Evolutionary conservation across 2,888 invertebrate species (phyloP), one percentile per base, ranked within the genome.

Genomic region (Athripsodes cinereus): DNA sequence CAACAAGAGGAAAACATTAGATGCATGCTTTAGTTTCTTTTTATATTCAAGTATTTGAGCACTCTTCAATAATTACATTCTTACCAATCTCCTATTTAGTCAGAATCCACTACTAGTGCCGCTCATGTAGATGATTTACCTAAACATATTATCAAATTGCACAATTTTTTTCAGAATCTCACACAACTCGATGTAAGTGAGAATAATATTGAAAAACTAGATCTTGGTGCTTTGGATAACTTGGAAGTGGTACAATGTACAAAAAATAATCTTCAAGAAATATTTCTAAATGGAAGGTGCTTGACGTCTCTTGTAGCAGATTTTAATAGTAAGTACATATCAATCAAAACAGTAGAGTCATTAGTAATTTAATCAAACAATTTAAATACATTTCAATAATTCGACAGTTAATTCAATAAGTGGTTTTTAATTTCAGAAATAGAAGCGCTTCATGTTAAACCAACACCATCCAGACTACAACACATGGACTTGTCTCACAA

Each of bases 151-250:
- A n/a, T n/a, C n/a, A n/a, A n/a, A n/a, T n/a, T n/a, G n/a, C n/a
- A n/a, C n/a, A n/a, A n/a, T 44, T 44, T 13, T 53, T 79, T 80
- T 21, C 77, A 91, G 91, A 89, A 88, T 71, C 73, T 92, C 64
- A 89, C 88, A 49, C 87, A 90, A 65, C 72, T 92, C 69, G 92
- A 92, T 69, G 85, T 92, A 53, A 91, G 90, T 64, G 87, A 91
- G 74, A 92, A 92, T 69, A 83, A 82, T 65, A 90, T 92, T 66
- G 91, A 91, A 71, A 86, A 86, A 66, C 75, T 92, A 67, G 91
- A 92, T 68, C 78, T 92, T 66, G 86, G 88, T 53, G 90, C 92
- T 2, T 77, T 92, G 54, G 86, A 87, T 21, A 87, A 88, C 61
- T 75, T 92, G 52, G 85, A 90, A 67, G 85, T 85, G 64, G 75